These are phyloP conservation scores for Vesta saturnalis DNA, from an alignment of 2,888 invertebrate genomes.

Conservation along the genomic window DNA sequence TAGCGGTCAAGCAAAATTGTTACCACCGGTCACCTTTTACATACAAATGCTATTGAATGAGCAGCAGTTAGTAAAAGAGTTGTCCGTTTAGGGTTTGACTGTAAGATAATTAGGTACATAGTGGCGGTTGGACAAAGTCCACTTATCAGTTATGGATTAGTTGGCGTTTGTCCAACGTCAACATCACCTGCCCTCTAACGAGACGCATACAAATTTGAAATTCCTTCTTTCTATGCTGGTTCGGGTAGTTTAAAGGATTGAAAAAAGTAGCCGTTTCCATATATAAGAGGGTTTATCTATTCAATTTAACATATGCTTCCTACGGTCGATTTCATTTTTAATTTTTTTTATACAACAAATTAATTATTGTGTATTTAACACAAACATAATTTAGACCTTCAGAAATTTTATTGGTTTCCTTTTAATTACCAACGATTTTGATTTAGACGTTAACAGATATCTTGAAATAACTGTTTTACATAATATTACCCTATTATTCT, in stretches of 20 bases:
- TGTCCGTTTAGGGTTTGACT: constrained; percentile 38
- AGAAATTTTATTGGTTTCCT: too few relatives aligned
- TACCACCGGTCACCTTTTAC: constrained; percentile 30
- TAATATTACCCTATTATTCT: too few relatives aligned
- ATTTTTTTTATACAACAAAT: too few relatives aligned
- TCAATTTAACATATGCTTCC: not conserved
- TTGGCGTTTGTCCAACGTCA: constrained; percentile 51
- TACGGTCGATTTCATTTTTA: too few relatives aligned
- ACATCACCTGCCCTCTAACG: constrained; percentile 50
- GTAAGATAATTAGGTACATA: constrained; percentile 44
- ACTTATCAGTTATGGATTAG: constrained; percentile 55
- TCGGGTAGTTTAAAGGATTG: constrained; percentile 27
- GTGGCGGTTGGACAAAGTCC: constrained; percentile 46
- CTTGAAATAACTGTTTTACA: too few relatives aligned
- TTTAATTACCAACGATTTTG: too few relatives aligned
- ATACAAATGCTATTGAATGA: constrained; percentile 16
- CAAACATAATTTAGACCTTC: too few relatives aligned
- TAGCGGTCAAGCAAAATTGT: constrained; percentile 29
- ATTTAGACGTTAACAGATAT: too few relatives aligned
- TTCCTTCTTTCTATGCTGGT: constrained; percentile 31
- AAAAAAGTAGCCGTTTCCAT: constrained; percentile 28
- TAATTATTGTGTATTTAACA: too few relatives aligned
- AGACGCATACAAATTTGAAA: constrained; percentile 49
- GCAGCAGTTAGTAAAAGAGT: constrained; percentile 32
- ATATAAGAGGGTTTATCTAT: constrained; percentile 5